Percentiles rank a stretch among this genome's conserved stretches.
Evolutionary conservation across 2,113 vertebrate species (phyloP).

Genomic region (Chelonoidis abingdonii): DNA sequence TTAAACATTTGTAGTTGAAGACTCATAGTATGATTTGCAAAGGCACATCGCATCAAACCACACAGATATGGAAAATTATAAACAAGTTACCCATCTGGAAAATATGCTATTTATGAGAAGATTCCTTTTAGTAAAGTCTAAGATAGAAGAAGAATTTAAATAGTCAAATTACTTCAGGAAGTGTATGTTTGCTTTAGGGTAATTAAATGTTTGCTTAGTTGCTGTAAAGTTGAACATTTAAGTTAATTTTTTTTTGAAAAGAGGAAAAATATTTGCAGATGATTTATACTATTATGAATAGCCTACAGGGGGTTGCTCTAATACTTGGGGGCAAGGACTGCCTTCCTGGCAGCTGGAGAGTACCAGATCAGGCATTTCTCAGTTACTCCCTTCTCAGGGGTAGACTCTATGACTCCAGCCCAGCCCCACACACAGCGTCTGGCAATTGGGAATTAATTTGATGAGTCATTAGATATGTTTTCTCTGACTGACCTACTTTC

Average conservation of each 20-base stretch:
- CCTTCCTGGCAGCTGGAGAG: conserved; percentile 28
- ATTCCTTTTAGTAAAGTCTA: not conserved
- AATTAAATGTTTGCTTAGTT: not conserved
- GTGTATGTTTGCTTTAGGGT: not conserved
- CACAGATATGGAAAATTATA: not conserved
- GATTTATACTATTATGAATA: conserved; percentile 31
- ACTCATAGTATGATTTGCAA: not conserved
- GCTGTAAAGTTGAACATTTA: not conserved
- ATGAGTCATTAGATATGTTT: conserved; percentile 14
- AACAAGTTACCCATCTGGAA: not conserved
- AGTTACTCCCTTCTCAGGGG: conserved; percentile 32
- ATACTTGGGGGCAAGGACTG: conserved; percentile 31
- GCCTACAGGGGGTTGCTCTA: not conserved
- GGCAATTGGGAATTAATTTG: conserved; percentile 25
- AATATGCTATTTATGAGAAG: not conserved
- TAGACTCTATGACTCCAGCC: not conserved
- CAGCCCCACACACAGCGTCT: conserved; percentile 40
- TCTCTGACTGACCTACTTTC: conserved; percentile 42
- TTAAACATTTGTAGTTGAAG: not conserved
- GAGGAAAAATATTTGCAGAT: not conserved
- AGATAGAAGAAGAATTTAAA: conserved; percentile 1
- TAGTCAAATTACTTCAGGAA: conserved; percentile 23
- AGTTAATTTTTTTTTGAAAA: not conserved
- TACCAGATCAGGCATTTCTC: conserved; percentile 3
- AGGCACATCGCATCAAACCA: not conserved